These are phyloP conservation scores for Sterna hirundo DNA, from an alignment of 2,113 vertebrate genomes.

Conservation along the genomic window DNA sequence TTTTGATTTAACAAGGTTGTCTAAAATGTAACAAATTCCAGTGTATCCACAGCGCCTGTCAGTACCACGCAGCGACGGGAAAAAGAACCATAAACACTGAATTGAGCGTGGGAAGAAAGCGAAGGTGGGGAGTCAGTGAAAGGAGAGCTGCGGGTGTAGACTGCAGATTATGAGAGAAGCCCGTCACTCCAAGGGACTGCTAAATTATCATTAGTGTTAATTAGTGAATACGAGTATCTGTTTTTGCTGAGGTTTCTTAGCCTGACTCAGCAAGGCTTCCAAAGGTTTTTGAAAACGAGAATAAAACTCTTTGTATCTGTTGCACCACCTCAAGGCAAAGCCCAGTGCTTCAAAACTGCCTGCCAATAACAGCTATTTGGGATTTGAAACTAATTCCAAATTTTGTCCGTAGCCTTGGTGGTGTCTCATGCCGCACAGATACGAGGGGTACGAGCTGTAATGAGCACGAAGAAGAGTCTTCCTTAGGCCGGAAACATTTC, in stretches of 20 bases:
- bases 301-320: neutral
- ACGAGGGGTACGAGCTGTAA: accelerated
- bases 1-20: slow-evolving; percentile 28
- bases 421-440: neutral
- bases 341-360: neutral
- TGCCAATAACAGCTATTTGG: neutral
- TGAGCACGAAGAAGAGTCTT: neutral
- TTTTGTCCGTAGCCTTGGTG: neutral
- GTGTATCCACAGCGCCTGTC: neutral
- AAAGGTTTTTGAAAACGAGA: neutral
- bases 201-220: neutral
- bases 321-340: neutral
- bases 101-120: neutral
- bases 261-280: neutral
- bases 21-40: neutral
- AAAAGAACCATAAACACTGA: neutral
- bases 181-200: neutral
- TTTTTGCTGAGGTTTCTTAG: neutral
- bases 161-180: neutral
- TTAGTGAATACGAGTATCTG: neutral
- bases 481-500: neutral
- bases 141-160: neutral
- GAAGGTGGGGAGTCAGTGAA: accelerated
- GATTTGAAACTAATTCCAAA: neutral
- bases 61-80: neutral